phyloP scores from a whole-genome alignment of 2,113 vertebrate species.

The Aythya baeri region DNA sequence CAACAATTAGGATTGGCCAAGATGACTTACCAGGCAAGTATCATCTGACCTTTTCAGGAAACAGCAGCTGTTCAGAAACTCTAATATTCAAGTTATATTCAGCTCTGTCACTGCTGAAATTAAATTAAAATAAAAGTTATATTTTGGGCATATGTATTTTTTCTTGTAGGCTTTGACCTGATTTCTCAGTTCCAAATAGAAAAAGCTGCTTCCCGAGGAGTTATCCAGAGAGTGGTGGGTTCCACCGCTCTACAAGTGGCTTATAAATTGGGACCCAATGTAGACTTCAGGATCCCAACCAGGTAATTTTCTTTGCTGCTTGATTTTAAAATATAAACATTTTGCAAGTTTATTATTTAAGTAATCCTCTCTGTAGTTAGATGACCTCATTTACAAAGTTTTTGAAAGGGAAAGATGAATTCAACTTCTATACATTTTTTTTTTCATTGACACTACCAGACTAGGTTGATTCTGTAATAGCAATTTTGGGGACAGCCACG shows the following conservation, averaged over 20 bases:
- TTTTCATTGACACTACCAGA: not conserved
- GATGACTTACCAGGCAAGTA: constrained; percentile 86
- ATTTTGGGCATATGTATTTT: not conserved
- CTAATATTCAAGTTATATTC: not conserved
- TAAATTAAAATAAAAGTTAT: not conserved
- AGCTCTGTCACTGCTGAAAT: not conserved
- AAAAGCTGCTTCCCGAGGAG: constrained; percentile 84
- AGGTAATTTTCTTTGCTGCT: constrained; percentile 70
- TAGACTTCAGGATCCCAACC: constrained; percentile 89
- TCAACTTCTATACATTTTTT: not conserved
- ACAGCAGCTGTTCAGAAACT: not conserved
- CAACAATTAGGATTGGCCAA: constrained; percentile 79
- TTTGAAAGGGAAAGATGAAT: not conserved
- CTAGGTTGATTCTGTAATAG: not conserved
- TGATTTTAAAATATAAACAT: not conserved
- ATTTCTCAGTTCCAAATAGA: constrained; percentile 92
- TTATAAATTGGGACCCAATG: constrained; percentile 83
- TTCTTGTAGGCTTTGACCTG: constrained; percentile 84
- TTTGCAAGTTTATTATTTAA: not conserved
- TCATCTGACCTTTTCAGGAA: not conserved
- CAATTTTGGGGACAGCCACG: not conserved
- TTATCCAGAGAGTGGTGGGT: constrained; percentile 82
- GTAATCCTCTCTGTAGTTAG: not conserved
- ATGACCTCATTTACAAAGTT: not conserved
- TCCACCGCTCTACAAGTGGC: constrained; percentile 82